A percentile compares a stretch with the other conserved stretches of the same genome.
phyloP scores from a whole-genome alignment of 2,797 vertebrate species.

The Crenuchus spilurus region DNA sequence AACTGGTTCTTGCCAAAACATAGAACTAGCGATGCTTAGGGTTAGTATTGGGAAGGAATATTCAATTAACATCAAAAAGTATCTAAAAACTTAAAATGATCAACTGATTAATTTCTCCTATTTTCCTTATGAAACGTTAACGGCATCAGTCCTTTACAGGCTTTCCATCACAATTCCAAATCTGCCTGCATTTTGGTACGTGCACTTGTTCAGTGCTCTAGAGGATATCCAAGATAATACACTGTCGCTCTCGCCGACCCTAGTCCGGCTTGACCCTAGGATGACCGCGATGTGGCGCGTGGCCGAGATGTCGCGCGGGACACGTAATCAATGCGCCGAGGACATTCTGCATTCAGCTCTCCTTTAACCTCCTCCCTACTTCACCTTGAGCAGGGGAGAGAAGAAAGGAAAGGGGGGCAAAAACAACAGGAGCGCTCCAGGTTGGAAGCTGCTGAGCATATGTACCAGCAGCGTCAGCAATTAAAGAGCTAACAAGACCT shows the following conservation, averaged over 20 bases:
- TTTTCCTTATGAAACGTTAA: no score
- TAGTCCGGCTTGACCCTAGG: neutral
- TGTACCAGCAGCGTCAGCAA: neutral
- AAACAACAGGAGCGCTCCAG: neutral
- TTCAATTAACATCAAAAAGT: no score
- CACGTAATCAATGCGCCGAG: constrained; percentile 35
- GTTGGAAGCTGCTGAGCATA: neutral
- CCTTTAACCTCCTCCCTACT: neutral
- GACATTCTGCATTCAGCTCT: constrained; percentile 24
- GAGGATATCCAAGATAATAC: no score
- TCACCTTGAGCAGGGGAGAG: constrained; percentile 19
- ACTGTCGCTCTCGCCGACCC: neutral
- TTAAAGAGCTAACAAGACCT: neutral
- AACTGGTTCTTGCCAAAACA: no score
- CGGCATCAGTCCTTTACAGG: no score
- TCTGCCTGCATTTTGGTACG: no score
- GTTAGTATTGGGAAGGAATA: no score
- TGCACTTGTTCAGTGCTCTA: no score
- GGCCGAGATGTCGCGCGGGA: neutral
- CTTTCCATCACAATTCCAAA: no score
- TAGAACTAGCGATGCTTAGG: no score
- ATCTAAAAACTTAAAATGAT: no score
- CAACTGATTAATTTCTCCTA: no score
- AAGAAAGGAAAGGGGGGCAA: constrained; percentile 11
- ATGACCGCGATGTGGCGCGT: neutral